Conservation (phyloP, 2,113 vertebrate genomes). For the Myodes glareolus region DNA sequence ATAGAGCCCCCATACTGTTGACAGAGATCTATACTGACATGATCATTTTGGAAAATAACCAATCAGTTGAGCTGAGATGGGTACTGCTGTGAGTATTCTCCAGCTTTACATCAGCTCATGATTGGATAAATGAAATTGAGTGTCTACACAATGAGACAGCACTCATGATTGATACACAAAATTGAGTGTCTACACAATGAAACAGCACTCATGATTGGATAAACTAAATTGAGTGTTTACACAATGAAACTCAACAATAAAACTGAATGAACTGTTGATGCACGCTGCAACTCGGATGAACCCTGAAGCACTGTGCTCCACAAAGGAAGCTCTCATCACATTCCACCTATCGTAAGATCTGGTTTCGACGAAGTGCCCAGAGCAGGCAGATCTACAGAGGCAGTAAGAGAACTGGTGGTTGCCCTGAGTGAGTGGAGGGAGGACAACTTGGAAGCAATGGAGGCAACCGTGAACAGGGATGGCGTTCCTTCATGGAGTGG, state of each 20-base stretch:
- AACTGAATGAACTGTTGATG: not conserved
- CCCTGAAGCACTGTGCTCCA: not conserved
- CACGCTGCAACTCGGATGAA: not conserved
- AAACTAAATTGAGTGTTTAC: too few relatives aligned
- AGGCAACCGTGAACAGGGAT: not conserved
- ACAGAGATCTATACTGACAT: not conserved
- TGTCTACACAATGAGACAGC: not conserved
- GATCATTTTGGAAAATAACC: not conserved
- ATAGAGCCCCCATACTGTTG: not conserved
- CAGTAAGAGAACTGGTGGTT: not conserved
- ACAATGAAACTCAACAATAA: not conserved
- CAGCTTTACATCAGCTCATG: not conserved
- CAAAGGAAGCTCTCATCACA: slow-evolving; percentile 10
- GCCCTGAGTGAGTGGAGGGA: not conserved
- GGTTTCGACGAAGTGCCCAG: not conserved
- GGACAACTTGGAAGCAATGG: not conserved
- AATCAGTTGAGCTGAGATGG: not conserved
- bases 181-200: not conserved
- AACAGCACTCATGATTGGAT: not conserved
- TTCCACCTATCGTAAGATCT: not conserved
- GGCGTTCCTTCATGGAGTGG: not conserved
- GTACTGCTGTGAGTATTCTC: not conserved
- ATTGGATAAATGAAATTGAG: not conserved
- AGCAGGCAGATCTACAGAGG: not conserved
- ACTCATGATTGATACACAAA: not conserved